Base-by-base conservation (phyloP, 2,113 vertebrate species). In the Emydura subglobosa region DNA sequence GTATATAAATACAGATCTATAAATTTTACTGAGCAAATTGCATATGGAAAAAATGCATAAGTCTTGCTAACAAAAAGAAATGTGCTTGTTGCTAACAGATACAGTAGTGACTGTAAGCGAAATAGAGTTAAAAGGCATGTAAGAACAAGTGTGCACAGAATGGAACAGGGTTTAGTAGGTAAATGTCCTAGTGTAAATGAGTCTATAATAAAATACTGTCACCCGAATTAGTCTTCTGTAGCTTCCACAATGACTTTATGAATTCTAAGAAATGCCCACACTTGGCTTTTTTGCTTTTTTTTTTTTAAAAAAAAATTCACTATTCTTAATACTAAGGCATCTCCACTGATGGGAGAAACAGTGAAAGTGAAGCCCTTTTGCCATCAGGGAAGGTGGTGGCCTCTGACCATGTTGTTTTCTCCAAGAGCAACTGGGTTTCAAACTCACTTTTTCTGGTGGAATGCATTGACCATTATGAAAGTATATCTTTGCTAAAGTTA, bases 301-400 rank as follows among this genome's bases (percentile, higher is more conserved):
- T 22, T 86, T 80, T 34, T 50, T 49, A 10, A 50, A 61, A 61
- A 68, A n/a, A 61, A n/a, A 17, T 5, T 34, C 1, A 24, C 47
- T 22, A 14, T 82, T 72, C 4, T 44, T 42, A 8, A 10, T 34
- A 34, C 51, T 89, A 49, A 25, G 27, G 1, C n/a, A 85, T 17
- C 51, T 59, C n/a, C 1, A 4, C 4, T 5, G 51, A 39, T 29
- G 55, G 31, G 42, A 7, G 57, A 94, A 59, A 2, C 9, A 54
- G n/a, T 21, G 17, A 3, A 25, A 57, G 53, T 50, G 76, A 83
- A 87, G 50, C 5, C 9, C 5, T 50, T 50, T 6, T 57, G 79
- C 57, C 24, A 74, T 78, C 39, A 7, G 6, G 22, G 31, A 93
- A 31, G 4, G 0, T 0, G 61, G 61, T 68, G 0, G 2, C 44